These are phyloP conservation scores for Lepus townsendii DNA, from an alignment of 2,797 vertebrate species.

Conservation along the genomic window DNA sequence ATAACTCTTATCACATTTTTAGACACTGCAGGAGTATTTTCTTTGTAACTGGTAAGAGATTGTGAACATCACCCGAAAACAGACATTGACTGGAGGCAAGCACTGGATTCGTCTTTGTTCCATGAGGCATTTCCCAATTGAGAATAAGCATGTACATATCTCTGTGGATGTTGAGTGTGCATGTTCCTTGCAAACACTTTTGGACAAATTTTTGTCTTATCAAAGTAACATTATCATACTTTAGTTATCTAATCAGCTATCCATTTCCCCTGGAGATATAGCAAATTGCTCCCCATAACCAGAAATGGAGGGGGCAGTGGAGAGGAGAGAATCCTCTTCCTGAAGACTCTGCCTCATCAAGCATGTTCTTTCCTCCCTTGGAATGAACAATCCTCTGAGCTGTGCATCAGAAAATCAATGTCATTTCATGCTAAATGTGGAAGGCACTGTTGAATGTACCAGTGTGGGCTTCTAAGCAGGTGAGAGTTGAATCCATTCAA, in stretches of 20 bases:
- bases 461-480: neutral
- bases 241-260: neutral
- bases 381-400: conserved; percentile 1
- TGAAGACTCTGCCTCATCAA: neutral
- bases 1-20: conserved; percentile 67
- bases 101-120: neutral
- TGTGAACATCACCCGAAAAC: neutral
- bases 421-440: neutral
- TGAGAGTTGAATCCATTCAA: neutral
- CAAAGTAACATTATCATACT: conserved; percentile 41
- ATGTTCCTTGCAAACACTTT: neutral
- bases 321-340: neutral
- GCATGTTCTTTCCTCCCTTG: neutral
- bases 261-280: conserved; percentile 19
- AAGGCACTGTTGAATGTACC: neutral
- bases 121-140: neutral
- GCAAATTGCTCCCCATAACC: neutral
- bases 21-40: conserved; percentile 46
- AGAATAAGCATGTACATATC: neutral
- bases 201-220: conserved; percentile 17
- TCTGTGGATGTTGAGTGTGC: neutral
- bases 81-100: neutral
- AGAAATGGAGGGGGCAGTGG: neutral
- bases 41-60: conserved; percentile 55
- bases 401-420: neutral